These are phyloP conservation scores for Drosophila pseudoananassae DNA, from an alignment of 1,140 invertebrate species.

Conservation along the genomic window DNA sequence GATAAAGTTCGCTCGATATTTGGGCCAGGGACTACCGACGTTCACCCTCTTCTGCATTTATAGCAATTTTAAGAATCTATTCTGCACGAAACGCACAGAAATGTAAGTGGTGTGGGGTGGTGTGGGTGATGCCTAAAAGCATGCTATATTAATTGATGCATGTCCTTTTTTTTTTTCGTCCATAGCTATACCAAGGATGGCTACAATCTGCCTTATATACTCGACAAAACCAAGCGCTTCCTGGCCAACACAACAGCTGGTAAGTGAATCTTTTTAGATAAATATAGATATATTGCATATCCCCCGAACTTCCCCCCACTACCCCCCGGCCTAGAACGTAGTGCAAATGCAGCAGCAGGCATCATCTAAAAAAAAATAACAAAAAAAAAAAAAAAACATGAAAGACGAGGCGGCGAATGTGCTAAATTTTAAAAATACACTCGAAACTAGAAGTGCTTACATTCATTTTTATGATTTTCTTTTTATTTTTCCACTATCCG, in stretches of 20 bases:
- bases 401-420: slow-evolving; percentile 42
- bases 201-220: slow-evolving; percentile 84
- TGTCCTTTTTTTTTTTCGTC: slow-evolving; percentile 9
- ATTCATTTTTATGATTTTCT: slow-evolving; percentile 62
- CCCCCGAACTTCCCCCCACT: not conserved
- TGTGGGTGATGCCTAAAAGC: slow-evolving; percentile 20
- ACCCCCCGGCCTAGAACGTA: slow-evolving; percentile 11
- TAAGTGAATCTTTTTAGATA: slow-evolving; percentile 56
- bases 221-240: slow-evolving; percentile 83
- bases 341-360: slow-evolving; percentile 77
- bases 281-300: slow-evolving; percentile 25
- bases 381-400: slow-evolving; percentile 24
- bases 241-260: slow-evolving; percentile 83
- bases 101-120: slow-evolving; percentile 59
- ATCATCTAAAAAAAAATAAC: slow-evolving; percentile 50
- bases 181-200: slow-evolving; percentile 81
- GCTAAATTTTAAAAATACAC: slow-evolving; percentile 68
- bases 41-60: slow-evolving; percentile 84
- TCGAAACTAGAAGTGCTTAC: slow-evolving; percentile 59
- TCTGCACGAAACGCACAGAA: slow-evolving; percentile 84
- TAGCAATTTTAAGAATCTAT: slow-evolving; percentile 84
- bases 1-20: slow-evolving; percentile 83
- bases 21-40: slow-evolving; percentile 81
- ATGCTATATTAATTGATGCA: slow-evolving; percentile 24
- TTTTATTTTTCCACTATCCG: slow-evolving; percentile 59